Evolutionary conservation across 2,888 invertebrate genomes (phyloP).

Genomic region (Morinoia aosen): DNA sequence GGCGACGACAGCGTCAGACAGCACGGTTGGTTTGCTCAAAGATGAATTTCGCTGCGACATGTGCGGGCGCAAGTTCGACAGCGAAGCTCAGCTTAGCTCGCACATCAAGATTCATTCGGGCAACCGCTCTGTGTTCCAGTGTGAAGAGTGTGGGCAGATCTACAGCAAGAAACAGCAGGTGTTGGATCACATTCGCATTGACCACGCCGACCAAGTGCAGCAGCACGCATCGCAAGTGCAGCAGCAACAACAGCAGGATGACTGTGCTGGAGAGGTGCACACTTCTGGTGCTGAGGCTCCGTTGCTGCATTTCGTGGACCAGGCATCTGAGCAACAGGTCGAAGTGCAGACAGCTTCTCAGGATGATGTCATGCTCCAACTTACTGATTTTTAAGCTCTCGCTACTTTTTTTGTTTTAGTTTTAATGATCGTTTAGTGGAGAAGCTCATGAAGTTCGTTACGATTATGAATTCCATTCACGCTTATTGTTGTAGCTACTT

Average conservation of each 20-base stretch:
- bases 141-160: slow-evolving; percentile 67
- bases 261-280: slow-evolving; percentile 48
- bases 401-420: neutral
- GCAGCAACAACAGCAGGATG: slow-evolving; percentile 31
- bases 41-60: slow-evolving; percentile 54
- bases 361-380: slow-evolving; percentile 39
- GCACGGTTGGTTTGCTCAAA: neutral
- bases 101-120: slow-evolving; percentile 66
- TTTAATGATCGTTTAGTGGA: neutral
- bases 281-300: slow-evolving; percentile 25
- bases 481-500: neutral
- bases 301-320: slow-evolving; percentile 54
- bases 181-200: slow-evolving; percentile 65
- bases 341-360: slow-evolving; percentile 50
- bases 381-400: slow-evolving; percentile 35
- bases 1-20: neutral
- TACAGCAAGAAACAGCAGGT: slow-evolving; percentile 66
- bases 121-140: slow-evolving; percentile 66
- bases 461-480: neutral
- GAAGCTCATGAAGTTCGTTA: neutral
- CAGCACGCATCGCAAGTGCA: slow-evolving; percentile 59
- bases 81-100: slow-evolving; percentile 57
- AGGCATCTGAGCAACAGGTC: slow-evolving; percentile 54
- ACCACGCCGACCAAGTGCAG: slow-evolving; percentile 65
- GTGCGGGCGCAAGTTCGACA: slow-evolving; percentile 64